Conservation (phyloP, 2,888 invertebrate genomes). For the Mythimna lalbum region DNA sequence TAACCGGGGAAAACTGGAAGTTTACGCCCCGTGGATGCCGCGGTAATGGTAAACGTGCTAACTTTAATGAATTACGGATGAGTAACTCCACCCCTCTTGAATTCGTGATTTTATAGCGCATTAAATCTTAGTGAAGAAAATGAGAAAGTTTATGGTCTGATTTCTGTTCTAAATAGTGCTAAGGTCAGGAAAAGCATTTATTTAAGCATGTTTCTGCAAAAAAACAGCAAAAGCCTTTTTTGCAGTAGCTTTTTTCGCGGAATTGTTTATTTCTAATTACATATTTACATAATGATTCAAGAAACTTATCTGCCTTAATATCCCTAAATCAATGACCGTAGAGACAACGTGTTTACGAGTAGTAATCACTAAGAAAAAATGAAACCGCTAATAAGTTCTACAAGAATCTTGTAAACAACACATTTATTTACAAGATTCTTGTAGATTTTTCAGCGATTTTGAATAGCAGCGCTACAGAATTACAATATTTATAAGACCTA, state of each 20-base stretch:
- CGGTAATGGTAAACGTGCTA: constrained; percentile 84
- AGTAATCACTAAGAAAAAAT: too few species aligned
- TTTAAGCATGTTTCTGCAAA: constrained; percentile 4
- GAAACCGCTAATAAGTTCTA: background rate
- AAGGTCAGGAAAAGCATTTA: constrained; percentile 4
- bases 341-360: too few species aligned
- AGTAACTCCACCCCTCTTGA: constrained; percentile 82
- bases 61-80: constrained; percentile 89
- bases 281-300: too few species aligned
- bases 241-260: background rate
- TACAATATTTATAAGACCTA: too few species aligned
- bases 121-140: constrained; percentile 82
- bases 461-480: constrained; percentile 21
- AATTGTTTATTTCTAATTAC: background rate
- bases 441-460: background rate
- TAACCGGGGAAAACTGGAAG: constrained; percentile 79
- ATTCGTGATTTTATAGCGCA: constrained; percentile 84
- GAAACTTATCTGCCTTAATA: too few species aligned
- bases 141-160: constrained; percentile 80
- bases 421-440: too few species aligned
- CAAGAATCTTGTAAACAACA: background rate
- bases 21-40: constrained; percentile 80
- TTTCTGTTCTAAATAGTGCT: constrained; percentile 67
- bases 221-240: background rate
- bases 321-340: too few species aligned